A percentile compares a stretch with the other conserved stretches of the same genome.
phyloP scores from a whole-genome alignment of 1,140 invertebrate genomes.

The Zaprionus nigranus region DNA sequence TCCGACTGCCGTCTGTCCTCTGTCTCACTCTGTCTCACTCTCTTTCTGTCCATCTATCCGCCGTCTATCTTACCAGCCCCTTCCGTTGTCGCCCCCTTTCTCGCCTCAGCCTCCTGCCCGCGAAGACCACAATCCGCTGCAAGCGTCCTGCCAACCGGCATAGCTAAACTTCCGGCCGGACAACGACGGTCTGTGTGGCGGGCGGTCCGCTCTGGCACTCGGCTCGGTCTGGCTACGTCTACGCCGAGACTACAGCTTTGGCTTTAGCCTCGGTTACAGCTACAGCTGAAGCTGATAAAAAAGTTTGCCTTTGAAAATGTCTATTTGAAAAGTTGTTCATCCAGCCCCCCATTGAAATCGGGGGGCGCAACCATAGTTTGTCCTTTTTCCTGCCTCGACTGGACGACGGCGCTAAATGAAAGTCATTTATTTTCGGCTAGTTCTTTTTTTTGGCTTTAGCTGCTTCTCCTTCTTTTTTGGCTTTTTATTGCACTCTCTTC shows the following conservation, averaged over 20 bases:
- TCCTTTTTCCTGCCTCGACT: conserved; percentile 19
- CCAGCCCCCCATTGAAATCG: conserved; percentile 26
- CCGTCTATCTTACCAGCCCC: conserved; percentile 5
- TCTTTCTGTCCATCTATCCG: background rate
- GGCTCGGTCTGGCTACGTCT: background rate
- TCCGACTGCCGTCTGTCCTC: conserved; percentile 11
- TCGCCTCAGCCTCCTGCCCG: background rate
- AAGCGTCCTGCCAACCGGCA: conserved; percentile 53
- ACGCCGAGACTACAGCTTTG: background rate
- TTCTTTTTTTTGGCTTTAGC: conserved; percentile 2
- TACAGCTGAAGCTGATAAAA: conserved; percentile 48
- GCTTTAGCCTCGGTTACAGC: background rate
- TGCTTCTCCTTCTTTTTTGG: background rate
- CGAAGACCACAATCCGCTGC: conserved; percentile 47
- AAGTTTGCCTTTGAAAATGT: conserved; percentile 80
- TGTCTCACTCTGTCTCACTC: background rate
- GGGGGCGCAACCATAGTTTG: conserved; percentile 59
- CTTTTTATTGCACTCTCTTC: conserved; percentile 37
- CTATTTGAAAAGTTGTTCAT: conserved; percentile 76
- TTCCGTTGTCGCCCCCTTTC: background rate
- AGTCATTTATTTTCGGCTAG: conserved; percentile 70
- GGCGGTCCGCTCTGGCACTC: background rate
- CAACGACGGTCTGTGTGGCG: conserved; percentile 22
- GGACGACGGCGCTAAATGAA: conserved; percentile 59
- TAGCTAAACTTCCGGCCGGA: conserved; percentile 75